phyloP scores from a whole-genome alignment of 2,113 vertebrate genomes.

The Porphyrio hochstetteri region DNA sequence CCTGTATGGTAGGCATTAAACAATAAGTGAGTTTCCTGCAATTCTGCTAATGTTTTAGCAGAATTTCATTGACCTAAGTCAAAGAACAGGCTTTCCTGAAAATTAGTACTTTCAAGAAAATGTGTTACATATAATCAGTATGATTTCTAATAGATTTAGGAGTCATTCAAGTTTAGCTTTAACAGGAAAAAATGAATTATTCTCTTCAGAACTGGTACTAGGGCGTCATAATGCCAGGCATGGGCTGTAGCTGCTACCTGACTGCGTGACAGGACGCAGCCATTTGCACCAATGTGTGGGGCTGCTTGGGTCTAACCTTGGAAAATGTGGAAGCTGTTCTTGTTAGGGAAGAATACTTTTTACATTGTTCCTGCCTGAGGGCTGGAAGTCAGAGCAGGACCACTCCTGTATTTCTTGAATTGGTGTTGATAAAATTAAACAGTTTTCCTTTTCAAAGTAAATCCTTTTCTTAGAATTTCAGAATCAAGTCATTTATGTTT shows the following conservation, averaged over 20 bases:
- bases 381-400: not conserved
- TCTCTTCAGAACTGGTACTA: not conserved
- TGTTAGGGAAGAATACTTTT: not conserved
- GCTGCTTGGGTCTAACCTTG: not conserved
- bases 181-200: not conserved
- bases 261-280: fast-evolving
- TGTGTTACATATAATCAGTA: not conserved
- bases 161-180: not conserved
- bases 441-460: constrained; percentile 18
- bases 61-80: not conserved
- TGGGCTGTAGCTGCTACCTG: not conserved
- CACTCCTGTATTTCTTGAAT: not conserved
- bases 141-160: not conserved
- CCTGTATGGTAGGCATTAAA: not conserved
- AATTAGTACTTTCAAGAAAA: not conserved
- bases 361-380: not conserved
- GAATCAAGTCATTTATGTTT: constrained; percentile 11
- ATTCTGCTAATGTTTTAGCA: not conserved
- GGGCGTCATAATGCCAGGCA: not conserved
- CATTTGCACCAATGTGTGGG: not conserved
- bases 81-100: not conserved
- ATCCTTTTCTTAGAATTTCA: constrained; percentile 44
- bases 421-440: not conserved
- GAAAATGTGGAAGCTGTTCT: not conserved
- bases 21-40: not conserved